Evolutionary conservation across 2,888 invertebrate genomes (phyloP), one percentile per base, ranked within the genome.

Genomic region (Platynereis dumerilii): DNA sequence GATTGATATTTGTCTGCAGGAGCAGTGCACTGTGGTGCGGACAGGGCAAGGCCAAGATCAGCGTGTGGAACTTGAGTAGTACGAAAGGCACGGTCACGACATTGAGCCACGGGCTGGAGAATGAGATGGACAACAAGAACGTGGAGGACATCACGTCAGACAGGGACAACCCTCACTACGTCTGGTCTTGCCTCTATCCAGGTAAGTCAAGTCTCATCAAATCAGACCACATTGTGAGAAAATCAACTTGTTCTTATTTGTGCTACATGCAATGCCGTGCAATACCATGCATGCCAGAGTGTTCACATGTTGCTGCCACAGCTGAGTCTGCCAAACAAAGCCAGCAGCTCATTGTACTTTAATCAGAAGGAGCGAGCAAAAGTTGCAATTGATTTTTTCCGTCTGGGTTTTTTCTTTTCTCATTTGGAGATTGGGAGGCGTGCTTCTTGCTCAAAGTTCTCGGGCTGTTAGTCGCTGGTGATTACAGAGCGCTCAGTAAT

Each of bases 161-260:
- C 57, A 59, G 28, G 44, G 24, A 29, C 15, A 44, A 60, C 5
- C 64, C 26, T 60, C 61, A 66, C 42, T 73, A 73, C 66, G 77
- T 82, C 20, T 91, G 92, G 85, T 91, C 92, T 0, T 94, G 94
- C 77, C 90, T 91, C 0, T 91, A 91, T 81, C 94, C 95, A 7
- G 92, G 89, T 89, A 70, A 75, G n/a, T n/a, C n/a, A n/a, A n/a
- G n/a, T n/a, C n/a, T n/a, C 56, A 17, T 17, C 10, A 12, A 20
- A 17, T 20, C n/a, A n/a, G n/a, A n/a, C 15, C 15, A 15, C 10
- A n/a, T n/a, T n/a, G n/a, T n/a, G 55, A 55, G 20, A 52, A 20
- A 10, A 17, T 3, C 52, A 52, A 22, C 52, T 17, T n/a, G n/a
- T 52, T 52, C 52, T 52, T 3, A n/a, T 34, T 34, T 34, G 34